Conservation (phyloP, 2,113 vertebrate species). For the Melanerpes formicivorus region DNA sequence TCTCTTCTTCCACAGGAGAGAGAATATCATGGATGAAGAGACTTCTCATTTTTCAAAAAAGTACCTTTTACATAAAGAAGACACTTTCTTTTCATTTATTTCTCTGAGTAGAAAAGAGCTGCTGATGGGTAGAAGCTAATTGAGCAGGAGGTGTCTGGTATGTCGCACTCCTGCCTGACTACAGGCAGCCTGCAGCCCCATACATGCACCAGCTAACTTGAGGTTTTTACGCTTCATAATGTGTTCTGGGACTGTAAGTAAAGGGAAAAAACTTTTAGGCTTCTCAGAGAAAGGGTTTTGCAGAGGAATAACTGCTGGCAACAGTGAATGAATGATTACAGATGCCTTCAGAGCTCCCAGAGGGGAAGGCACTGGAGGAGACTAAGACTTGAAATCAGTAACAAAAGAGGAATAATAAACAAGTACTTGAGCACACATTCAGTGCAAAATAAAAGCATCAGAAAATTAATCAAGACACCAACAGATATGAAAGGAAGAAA, state of each 20-base stretch:
- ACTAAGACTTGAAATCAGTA: background rate
- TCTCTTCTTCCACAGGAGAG: background rate
- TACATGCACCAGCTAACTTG: background rate
- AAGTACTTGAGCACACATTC: background rate
- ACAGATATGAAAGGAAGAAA: background rate
- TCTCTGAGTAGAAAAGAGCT: background rate
- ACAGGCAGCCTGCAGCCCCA: background rate
- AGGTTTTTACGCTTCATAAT: background rate
- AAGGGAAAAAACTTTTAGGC: background rate
- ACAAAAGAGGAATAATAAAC: background rate
- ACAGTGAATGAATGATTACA: background rate
- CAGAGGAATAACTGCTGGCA: background rate
- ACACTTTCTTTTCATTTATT: background rate
- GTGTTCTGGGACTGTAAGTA: background rate
- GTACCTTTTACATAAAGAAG: background rate
- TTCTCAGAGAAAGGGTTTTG: background rate
- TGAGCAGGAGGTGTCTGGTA: background rate
- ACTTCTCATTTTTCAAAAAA: background rate
- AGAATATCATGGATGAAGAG: background rate
- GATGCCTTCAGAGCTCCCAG: background rate
- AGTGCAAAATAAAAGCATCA: background rate
- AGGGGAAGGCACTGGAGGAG: background rate
- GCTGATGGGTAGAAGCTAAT: background rate
- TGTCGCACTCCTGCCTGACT: background rate
- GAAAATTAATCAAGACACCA: background rate